Percentiles rank a stretch among this genome's conserved stretches.
phyloP scores from a whole-genome alignment of 2,113 vertebrate genomes.

The Ciconia stormi region DNA sequence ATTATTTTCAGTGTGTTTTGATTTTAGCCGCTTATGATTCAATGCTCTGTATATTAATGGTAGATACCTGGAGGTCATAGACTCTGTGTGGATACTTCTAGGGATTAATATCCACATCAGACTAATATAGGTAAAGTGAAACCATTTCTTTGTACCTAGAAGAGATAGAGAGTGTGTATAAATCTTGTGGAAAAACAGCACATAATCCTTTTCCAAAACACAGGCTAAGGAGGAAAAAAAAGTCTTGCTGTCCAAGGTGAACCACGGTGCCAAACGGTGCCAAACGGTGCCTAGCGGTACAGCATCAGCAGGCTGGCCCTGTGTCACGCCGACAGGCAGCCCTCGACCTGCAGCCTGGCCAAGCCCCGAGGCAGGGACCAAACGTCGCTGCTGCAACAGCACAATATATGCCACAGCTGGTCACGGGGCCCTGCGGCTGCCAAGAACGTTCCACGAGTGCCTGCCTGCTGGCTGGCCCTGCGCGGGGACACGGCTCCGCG shows the following conservation, averaged over 20 bases:
- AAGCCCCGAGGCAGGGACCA: neutral
- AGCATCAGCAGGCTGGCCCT: neutral
- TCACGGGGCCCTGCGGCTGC: neutral
- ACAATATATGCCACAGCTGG: neutral
- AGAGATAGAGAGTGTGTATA: neutral
- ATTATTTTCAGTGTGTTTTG: neutral
- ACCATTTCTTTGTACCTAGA: neutral
- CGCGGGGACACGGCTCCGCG: neutral
- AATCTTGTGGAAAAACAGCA: neutral
- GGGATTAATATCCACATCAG: conserved; percentile 16
- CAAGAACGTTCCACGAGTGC: neutral
- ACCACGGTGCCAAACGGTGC: neutral
- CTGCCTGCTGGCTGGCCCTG: neutral
- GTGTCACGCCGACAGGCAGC: neutral
- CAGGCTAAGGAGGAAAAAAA: neutral
- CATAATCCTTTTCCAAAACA: neutral
- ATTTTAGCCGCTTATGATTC: neutral
- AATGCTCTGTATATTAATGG: neutral
- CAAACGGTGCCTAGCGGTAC: neutral
- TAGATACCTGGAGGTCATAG: conserved; percentile 8
- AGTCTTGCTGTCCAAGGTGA: neutral
- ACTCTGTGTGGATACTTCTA: neutral
- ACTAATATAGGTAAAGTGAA: neutral
- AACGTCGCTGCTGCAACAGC: neutral
- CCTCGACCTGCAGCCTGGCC: neutral